A percentile compares a stretch with the other conserved stretches of the same genome.
phyloP scores from a whole-genome alignment of 2,797 vertebrate species.

The Enteromius unitaeniatus region DNA sequence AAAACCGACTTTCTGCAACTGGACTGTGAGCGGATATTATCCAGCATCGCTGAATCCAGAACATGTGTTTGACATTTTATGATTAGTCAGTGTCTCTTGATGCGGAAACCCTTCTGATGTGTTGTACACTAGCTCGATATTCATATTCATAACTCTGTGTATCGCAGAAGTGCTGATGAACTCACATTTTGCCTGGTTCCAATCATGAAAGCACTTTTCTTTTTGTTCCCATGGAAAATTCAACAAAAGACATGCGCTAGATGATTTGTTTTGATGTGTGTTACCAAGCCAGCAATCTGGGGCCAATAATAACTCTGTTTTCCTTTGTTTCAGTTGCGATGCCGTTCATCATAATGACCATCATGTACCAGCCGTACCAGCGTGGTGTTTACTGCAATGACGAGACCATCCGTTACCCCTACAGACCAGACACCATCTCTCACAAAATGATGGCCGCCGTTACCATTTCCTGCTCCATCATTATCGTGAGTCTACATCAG shows the following conservation, averaged over 20 bases:
- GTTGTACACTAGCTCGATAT: neutral
- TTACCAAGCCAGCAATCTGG: neutral
- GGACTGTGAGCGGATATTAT: neutral
- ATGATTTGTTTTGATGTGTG: constrained; percentile 3
- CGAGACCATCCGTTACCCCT: constrained; percentile 89
- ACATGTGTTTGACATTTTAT: constrained; percentile 11
- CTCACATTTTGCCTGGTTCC: neutral
- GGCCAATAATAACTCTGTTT: constrained; percentile 9
- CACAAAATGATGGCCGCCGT: constrained; percentile 89
- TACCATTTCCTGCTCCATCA: constrained; percentile 86
- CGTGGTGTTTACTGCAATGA: constrained; percentile 91
- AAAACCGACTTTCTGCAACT: constrained; percentile 6
- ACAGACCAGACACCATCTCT: constrained; percentile 91
- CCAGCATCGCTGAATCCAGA: constrained; percentile 11
- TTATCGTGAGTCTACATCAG: constrained; percentile 82
- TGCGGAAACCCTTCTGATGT: constrained; percentile 9
- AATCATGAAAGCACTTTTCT: neutral
- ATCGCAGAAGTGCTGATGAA: neutral
- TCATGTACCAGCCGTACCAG: constrained; percentile 86
- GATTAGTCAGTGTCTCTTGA: constrained; percentile 5
- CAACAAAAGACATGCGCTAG: neutral
- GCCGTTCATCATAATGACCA: constrained; percentile 87
- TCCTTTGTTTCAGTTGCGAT: constrained; percentile 78
- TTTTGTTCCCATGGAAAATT: constrained; percentile 6
- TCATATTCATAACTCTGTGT: neutral